These are phyloP conservation scores for Sicus ferrugineus DNA, from an alignment of 2,888 invertebrate genomes.

Conservation along the genomic window DNA sequence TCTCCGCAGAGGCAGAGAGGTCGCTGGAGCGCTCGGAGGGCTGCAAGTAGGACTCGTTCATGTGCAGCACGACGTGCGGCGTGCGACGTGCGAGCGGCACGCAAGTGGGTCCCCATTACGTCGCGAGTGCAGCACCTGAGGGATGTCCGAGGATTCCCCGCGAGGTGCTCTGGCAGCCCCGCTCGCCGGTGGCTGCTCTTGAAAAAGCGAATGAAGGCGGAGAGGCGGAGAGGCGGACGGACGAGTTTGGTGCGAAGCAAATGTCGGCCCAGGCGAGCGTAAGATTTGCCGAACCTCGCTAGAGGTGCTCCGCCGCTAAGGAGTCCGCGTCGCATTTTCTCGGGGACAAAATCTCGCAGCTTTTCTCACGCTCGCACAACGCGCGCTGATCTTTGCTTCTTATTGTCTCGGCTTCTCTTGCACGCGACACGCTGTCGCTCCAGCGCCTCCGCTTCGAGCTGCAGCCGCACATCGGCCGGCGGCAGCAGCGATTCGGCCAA, in stretches of 20 bases:
- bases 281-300: too few species aligned
- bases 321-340: too few species aligned
- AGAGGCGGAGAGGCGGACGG: too few species aligned
- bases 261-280: too few species aligned
- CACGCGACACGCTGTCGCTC: neutral
- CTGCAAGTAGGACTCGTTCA: neutral
- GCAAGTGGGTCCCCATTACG: conserved; percentile 24
- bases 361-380: conserved; percentile 20
- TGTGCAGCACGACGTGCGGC: conserved; percentile 33
- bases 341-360: too few species aligned
- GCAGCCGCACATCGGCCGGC: neutral
- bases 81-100: conserved; percentile 27
- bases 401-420: conserved; percentile 10
- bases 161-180: too few species aligned
- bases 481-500: conserved; percentile 1
- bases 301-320: too few species aligned
- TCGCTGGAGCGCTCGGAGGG: conserved; percentile 11
- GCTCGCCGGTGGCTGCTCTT: too few species aligned
- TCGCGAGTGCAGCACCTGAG: neutral
- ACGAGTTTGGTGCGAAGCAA: too few species aligned
- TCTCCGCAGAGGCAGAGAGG: conserved; percentile 47
- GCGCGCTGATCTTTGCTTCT: conserved; percentile 19
- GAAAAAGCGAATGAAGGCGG: too few species aligned
- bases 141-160: too few species aligned
- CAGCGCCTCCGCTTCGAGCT: conserved; percentile 15